Base-by-base conservation (phyloP, 2,797 vertebrate species). In the Cottoperca gobio region DNA sequence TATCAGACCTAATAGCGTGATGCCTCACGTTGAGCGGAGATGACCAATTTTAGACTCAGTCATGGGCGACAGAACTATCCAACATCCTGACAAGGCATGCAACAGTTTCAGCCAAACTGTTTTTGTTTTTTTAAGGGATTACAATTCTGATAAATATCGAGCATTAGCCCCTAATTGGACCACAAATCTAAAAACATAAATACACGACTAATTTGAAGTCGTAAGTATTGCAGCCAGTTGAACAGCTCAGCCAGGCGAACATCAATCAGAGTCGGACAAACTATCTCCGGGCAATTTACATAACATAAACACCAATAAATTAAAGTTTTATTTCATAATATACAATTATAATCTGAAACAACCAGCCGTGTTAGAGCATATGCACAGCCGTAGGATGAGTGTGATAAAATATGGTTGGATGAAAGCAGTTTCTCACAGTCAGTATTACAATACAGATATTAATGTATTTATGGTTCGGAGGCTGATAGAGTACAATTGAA, bases 41-140 rank as follows among this genome's bases (percentile, higher is more conserved):
- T 86, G 83, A 88, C 80, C 80, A 84, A 86, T 92, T 90, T 88
- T 82, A 78, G 84, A 83, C 76, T 75, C 70, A 66, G 80, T 89
- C 88, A 88, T 82, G 86, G 79, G 72, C 90, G 78, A 87, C 79
- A 78, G 70, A 88, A 83, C 89, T 83, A 79, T 52, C 78, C 71
- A 85, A 59, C 78, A 60, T 85, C 46, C 87, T 62, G 65, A 81
- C 66, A 50, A 83, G 73, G 76, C 61, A 77, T 62, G 50, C 59
- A 76, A 68, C 35, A 78, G 82, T 85, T 85, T 85, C 68, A 75
- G 73, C 45, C 64, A 83, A 75, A 87, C 62, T 77, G 58, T 73
- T 57, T 78, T 76, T 71, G 8, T 54, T 83, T 33, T n/a, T 81
- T 85, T 9, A 46, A n/a, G 42, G 39, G 37, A 69, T 61, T 76